Evolutionary conservation across 2,797 vertebrate species (phyloP).

Genomic region (Rhynchonycteris naso): DNA sequence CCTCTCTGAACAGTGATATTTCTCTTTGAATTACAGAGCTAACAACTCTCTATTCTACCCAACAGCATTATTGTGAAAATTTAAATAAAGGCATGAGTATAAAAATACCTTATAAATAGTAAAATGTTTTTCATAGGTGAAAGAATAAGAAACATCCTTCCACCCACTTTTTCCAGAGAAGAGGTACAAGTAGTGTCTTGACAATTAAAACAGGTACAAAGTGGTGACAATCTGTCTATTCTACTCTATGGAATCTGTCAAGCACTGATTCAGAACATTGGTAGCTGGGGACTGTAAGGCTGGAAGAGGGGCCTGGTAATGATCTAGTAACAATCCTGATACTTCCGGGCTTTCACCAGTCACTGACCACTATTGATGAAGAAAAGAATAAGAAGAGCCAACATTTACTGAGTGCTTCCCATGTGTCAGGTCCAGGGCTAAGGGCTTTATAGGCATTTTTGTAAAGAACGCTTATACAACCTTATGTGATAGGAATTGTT

Average conservation of each 20-base stretch:
- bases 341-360: background rate
- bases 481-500: background rate
- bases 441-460: background rate
- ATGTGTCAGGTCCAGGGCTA: background rate
- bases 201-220: background rate
- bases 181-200: background rate
- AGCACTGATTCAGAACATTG: background rate
- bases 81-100: background rate
- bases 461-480: background rate
- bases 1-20: background rate
- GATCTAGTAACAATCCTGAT: background rate
- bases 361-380: background rate
- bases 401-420: background rate
- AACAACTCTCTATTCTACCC: background rate
- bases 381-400: background rate
- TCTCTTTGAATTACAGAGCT: background rate
- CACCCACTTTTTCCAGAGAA: background rate
- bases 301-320: background rate
- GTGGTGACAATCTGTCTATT: background rate
- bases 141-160: background rate
- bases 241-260: background rate
- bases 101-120: background rate
- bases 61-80: background rate
- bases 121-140: background rate
- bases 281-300: background rate